Conservation (phyloP, 2,888 invertebrate genomes). For the Rhamphomyia laevipes region DNA sequence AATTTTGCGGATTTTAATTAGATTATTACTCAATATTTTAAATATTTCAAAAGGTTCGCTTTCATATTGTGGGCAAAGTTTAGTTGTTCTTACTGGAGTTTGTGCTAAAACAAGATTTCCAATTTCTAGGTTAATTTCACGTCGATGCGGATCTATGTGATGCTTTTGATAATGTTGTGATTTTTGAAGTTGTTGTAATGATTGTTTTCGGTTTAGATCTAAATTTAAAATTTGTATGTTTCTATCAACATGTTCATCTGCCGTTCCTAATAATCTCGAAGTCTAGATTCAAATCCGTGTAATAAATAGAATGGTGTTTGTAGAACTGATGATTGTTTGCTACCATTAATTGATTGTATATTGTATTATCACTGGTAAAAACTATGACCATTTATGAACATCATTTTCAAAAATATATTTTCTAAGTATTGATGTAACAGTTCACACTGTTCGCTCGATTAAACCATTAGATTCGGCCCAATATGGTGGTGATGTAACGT, state of each 20-base stretch:
- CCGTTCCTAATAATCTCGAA: not conserved
- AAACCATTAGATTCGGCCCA: constrained; percentile 7
- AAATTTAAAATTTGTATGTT: not conserved
- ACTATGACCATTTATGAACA: constrained; percentile 1
- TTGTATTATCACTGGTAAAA: constrained; percentile 5
- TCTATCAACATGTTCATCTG: not conserved
- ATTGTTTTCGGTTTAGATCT: not conserved
- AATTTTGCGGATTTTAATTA: not conserved
- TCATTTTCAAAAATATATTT: constrained; percentile 1
- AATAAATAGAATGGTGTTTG: not conserved
- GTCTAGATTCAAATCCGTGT: not conserved
- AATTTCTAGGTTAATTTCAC: not conserved
- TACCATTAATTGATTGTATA: not conserved
- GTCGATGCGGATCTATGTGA: not conserved
- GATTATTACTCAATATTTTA: not conserved
- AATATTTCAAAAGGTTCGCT: not conserved
- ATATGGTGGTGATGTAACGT: constrained; percentile 3
- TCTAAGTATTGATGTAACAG: constrained; percentile 3
- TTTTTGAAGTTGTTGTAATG: not conserved
- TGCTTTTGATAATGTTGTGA: not conserved
- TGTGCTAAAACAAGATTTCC: not conserved
- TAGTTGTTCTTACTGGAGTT: not conserved
- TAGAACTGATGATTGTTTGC: not conserved
- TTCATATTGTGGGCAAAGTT: not conserved
- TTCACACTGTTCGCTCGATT: not conserved